phyloP scores from a whole-genome alignment of 2,888 invertebrate genomes.

The Thera obeliscata region DNA sequence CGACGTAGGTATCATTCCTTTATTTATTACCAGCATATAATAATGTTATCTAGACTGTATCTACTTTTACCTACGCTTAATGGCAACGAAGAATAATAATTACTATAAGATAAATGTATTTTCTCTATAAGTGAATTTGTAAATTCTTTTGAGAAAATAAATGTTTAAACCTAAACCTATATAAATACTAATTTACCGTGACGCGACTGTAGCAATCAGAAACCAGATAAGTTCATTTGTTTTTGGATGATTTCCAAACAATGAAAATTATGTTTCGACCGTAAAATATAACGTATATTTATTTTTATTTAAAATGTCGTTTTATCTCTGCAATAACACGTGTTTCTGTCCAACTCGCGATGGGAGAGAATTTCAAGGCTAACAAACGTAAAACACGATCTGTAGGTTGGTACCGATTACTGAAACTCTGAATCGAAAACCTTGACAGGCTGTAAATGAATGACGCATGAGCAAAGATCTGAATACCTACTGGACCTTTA shows the following conservation, averaged over 20 bases:
- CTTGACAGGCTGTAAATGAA: slow-evolving; percentile 33
- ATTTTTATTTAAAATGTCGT: not conserved
- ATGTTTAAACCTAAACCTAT: too few species aligned
- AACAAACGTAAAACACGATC: slow-evolving; percentile 15
- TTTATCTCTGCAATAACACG: slow-evolving; percentile 14
- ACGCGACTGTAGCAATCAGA: too few species aligned
- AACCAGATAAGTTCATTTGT: too few species aligned
- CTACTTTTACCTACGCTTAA: too few species aligned
- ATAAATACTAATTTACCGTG: too few species aligned
- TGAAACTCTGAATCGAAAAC: slow-evolving; percentile 29
- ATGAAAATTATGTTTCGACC: not conserved
- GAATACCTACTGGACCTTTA: slow-evolving; percentile 21
- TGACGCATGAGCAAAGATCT: slow-evolving; percentile 28
- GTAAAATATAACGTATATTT: not conserved
- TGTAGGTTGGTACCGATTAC: not conserved
- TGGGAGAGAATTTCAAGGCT: slow-evolving; percentile 25
- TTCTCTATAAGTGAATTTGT: too few species aligned
- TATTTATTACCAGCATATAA: too few species aligned
- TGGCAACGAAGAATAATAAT: too few species aligned
- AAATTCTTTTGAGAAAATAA: too few species aligned
- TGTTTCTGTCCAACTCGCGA: slow-evolving; percentile 14
- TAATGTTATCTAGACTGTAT: too few species aligned
- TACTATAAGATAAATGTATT: too few species aligned
- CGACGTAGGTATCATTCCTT: too few species aligned
- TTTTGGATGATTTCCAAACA: not conserved